A percentile compares a stretch with the other conserved stretches of the same genome.
Conservation (phyloP, 1,140 invertebrate species). For the Eriocheir sinensis region DNA sequence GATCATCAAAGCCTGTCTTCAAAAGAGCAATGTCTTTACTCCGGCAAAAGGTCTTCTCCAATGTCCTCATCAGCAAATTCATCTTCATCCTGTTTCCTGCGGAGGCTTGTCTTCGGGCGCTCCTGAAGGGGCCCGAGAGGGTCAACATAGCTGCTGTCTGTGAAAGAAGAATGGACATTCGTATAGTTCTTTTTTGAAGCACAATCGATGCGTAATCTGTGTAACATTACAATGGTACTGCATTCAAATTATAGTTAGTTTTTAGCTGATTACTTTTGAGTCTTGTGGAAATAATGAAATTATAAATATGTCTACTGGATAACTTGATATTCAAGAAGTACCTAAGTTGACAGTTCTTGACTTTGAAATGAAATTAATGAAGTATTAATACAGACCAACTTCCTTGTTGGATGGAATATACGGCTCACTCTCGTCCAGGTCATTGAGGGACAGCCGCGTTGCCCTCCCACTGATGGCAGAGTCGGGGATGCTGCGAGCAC, state of each 20-base stretch:
- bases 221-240: too few species aligned
- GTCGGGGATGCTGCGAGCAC: conserved; percentile 77
- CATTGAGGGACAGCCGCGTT: conserved; percentile 80
- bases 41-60: conserved; percentile 90
- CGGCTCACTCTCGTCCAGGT: conserved; percentile 79
- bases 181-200: too few species aligned
- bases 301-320: not conserved
- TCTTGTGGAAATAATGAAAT: too few species aligned
- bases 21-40: conserved; percentile 24
- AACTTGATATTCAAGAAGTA: not conserved
- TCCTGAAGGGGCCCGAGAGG: conserved; percentile 88
- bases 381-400: conserved; percentile 80
- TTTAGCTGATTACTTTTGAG: too few species aligned
- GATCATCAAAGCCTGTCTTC: not conserved
- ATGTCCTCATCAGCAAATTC: conserved; percentile 92
- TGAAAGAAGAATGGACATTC: conserved; percentile 77
- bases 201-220: too few species aligned
- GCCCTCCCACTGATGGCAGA: conserved; percentile 78
- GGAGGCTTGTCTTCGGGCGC: conserved; percentile 89
- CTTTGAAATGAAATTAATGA: not conserved
- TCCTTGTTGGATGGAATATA: conserved; percentile 80
- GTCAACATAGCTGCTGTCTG: conserved; percentile 87
- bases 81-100: conserved; percentile 86
- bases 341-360: too few species aligned
- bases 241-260: too few species aligned